Conservation (phyloP, 2,797 vertebrate species). For the Falco peregrinus region DNA sequence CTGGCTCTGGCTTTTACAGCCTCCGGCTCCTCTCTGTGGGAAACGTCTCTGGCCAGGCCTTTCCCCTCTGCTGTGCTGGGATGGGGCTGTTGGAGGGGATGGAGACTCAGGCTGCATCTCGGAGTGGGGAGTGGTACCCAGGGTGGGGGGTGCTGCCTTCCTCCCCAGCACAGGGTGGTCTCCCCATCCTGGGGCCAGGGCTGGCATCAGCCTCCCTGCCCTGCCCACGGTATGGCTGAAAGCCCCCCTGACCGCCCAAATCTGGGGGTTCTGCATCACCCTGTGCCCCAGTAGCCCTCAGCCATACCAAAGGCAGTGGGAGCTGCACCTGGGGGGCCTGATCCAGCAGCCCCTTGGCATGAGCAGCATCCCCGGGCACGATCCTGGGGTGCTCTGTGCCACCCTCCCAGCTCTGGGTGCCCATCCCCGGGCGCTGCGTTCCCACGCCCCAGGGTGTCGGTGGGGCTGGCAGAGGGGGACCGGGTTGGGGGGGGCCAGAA, state of each 20-base stretch:
- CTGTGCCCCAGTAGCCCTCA: neutral
- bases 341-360: neutral
- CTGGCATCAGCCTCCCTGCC: neutral
- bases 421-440: neutral
- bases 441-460: neutral
- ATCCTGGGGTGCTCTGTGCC: neutral
- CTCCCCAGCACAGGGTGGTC: neutral
- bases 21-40: rapidly evolving
- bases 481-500: neutral
- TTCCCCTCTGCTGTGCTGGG: rapidly evolving
- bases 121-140: rapidly evolving
- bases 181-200: neutral
- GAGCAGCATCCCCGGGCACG: neutral
- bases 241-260: neutral
- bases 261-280: neutral
- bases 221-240: too few species aligned
- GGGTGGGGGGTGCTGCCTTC: neutral
- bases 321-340: too few species aligned
- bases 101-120: rapidly evolving
- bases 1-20: neutral
- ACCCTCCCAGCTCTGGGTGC: neutral
- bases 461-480: neutral
- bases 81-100: neutral
- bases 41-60: neutral
- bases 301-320: neutral